phyloP scores from a whole-genome alignment of 1,140 invertebrate species.

The Hesperophylax magnus region DNA sequence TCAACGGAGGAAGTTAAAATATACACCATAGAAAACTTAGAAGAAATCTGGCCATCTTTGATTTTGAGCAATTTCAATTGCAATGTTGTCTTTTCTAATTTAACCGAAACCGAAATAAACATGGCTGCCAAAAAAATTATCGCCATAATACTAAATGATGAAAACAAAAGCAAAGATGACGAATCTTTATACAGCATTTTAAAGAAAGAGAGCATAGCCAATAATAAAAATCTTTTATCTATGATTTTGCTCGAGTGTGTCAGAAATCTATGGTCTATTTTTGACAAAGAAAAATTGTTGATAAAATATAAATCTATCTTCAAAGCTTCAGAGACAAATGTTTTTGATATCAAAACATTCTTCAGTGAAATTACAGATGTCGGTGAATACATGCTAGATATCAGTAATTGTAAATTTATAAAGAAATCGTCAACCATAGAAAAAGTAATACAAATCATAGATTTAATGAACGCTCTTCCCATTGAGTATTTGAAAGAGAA shows the following conservation, averaged over 20 bases:
- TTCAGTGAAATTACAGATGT: constrained; percentile 20
- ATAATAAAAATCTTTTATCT: constrained; percentile 43
- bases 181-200: constrained; percentile 9
- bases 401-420: constrained; percentile 41
- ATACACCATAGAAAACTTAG: constrained; percentile 42
- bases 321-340: constrained; percentile 31
- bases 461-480: constrained; percentile 42
- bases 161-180: constrained; percentile 9
- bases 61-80: constrained; percentile 38
- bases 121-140: constrained; percentile 39
- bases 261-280: constrained; percentile 40
- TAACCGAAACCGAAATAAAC: constrained; percentile 32
- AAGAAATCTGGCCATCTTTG: constrained; percentile 22
- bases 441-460: constrained; percentile 37
- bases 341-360: constrained; percentile 47
- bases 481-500: constrained; percentile 50
- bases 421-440: constrained; percentile 22
- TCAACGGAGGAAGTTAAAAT: neutral
- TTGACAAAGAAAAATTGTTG: constrained; percentile 33
- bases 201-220: constrained; percentile 32
- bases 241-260: constrained; percentile 35
- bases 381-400: constrained; percentile 7
- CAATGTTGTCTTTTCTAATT: constrained; percentile 39
- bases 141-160: constrained; percentile 1
- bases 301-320: constrained; percentile 48